Base-by-base conservation (phyloP, 2,888 invertebrate genomes). In the Pristionchus fissidentatus region DNA sequence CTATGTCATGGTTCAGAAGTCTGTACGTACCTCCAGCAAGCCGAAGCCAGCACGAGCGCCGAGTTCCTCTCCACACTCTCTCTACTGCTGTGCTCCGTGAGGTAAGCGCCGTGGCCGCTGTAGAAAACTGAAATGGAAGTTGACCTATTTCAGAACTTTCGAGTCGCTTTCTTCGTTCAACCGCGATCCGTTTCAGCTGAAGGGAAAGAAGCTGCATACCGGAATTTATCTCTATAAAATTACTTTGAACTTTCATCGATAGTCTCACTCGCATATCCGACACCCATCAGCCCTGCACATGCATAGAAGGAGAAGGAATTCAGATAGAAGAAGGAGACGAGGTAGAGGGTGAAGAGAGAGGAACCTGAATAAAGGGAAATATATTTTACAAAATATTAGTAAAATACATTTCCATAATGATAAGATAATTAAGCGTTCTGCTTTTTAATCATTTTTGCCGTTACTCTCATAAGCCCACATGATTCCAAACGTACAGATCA, bases 61-160 rank as follows among this genome's bases (percentile, higher is more conserved):
- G 62, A 62, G 19, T 62, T 62, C 19, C 62, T 62, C 62, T 62
- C 62, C 29, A 62, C 62, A 29, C 62, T 62, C 62, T 13, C 7
- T 29, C 62, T 13, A 29, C 62, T 62, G 29, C 32, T 32, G 35
- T 62, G 62, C 35, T 62, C 62, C 3, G 62, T 15, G 29, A 62
- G 62, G 19, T 62, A 62, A 10, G 62, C 62, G 19, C 62, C 62
- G 19, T 62, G 62, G 19, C 62, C 62, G 19, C 32, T 62, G 62
- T 62, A 62, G 35, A 62, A 62, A 19, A 62, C 62, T 62, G 60
- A 7, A 55, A 55, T 4, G n/a, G 4, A 55, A 55, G 8, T 22
- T 55, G 4, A 55, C 22, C 22, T 55, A 4, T 55, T 55, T 46
- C 46, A 7, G 46, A 46, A 15, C 7, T 46, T 46, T n/a, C n/a